Conservation (phyloP, 2,888 invertebrate species). For the Tuta absoluta region DNA sequence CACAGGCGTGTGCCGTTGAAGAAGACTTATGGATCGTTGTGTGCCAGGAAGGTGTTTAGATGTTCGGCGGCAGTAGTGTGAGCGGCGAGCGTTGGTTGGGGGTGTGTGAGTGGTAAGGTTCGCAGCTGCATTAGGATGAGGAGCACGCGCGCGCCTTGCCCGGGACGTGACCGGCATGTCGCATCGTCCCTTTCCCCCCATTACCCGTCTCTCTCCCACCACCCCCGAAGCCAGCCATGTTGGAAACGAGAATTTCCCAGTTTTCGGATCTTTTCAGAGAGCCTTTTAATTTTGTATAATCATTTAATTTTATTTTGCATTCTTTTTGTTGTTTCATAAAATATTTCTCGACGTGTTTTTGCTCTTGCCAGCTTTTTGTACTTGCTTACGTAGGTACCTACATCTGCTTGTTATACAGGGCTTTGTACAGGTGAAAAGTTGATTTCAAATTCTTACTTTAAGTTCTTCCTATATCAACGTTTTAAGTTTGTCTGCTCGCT, state of each 20-base stretch:
- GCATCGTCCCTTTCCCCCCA: slow-evolving; percentile 76
- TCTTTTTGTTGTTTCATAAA: slow-evolving; percentile 16
- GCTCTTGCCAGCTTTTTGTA: background rate
- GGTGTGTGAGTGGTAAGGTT: slow-evolving; percentile 69
- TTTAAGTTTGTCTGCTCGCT: background rate
- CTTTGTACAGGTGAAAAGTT: background rate
- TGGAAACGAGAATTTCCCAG: slow-evolving; percentile 73
- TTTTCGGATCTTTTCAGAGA: slow-evolving; percentile 73
- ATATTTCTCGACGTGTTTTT: slow-evolving; percentile 4
- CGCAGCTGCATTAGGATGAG: slow-evolving; percentile 74
- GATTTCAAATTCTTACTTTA: background rate
- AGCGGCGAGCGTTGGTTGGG: slow-evolving; percentile 57
- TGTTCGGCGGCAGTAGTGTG: slow-evolving; percentile 50
- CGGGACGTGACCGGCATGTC: slow-evolving; percentile 80
- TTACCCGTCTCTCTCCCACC: slow-evolving; percentile 69
- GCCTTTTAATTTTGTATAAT: slow-evolving; percentile 72
- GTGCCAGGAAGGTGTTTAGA: slow-evolving; percentile 56
- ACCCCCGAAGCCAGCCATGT: slow-evolving; percentile 76
- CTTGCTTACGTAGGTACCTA: background rate
- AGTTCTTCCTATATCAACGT: background rate
- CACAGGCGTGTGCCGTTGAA: slow-evolving; percentile 41
- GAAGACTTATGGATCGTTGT: slow-evolving; percentile 49
- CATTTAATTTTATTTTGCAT: slow-evolving; percentile 57
- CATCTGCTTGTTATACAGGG: background rate
- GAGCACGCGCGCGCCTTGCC: slow-evolving; percentile 78